Percentiles rank a stretch among this genome's conserved stretches.
These are phyloP conservation scores for Drosophila arawakana DNA, from an alignment of 1,140 invertebrate genomes.

Conservation along the genomic window DNA sequence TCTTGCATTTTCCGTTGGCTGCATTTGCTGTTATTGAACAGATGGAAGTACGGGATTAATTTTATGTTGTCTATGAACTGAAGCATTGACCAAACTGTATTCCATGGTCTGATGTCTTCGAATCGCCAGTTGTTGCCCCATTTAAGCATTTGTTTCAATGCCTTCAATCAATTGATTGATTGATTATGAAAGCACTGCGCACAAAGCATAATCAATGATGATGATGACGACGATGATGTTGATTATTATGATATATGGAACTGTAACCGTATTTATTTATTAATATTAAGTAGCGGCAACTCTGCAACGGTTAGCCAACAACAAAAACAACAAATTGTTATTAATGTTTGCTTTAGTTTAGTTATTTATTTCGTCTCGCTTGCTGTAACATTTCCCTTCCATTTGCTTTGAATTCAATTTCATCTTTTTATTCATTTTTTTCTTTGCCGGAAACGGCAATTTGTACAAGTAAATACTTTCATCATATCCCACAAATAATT, in stretches of 20 bases:
- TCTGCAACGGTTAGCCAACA: conserved; percentile 3
- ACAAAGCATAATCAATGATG: conserved; percentile 51
- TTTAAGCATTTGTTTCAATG: conserved; percentile 29
- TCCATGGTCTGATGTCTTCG: neutral
- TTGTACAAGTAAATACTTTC: conserved; percentile 8
- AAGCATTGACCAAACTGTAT: conserved; percentile 27
- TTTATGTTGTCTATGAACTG: neutral
- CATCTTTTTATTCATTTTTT: neutral
- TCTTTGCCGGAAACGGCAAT: conserved; percentile 25
- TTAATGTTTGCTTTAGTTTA: conserved; percentile 47
- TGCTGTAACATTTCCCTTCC: conserved; percentile 12
- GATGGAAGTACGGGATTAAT: neutral
- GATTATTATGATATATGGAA: conserved; percentile 50
- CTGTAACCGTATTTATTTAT: conserved; percentile 67
- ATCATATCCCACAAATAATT: neutral
- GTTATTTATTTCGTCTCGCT: conserved; percentile 23
- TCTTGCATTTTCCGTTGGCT: conserved; percentile 3
- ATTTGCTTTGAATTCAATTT: conserved; percentile 17
- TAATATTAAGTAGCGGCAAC: conserved; percentile 57
- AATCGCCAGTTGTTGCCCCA: neutral
- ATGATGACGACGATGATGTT: conserved; percentile 16
- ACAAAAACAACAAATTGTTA: conserved; percentile 35
- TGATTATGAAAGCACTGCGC: conserved; percentile 63
- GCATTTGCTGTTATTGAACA: conserved; percentile 26
- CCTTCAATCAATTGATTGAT: conserved; percentile 54